Evolutionary conservation across 2,113 vertebrate species (phyloP), one percentile per base, ranked within the genome.

Genomic region (Rhynchomys soricoides): DNA sequence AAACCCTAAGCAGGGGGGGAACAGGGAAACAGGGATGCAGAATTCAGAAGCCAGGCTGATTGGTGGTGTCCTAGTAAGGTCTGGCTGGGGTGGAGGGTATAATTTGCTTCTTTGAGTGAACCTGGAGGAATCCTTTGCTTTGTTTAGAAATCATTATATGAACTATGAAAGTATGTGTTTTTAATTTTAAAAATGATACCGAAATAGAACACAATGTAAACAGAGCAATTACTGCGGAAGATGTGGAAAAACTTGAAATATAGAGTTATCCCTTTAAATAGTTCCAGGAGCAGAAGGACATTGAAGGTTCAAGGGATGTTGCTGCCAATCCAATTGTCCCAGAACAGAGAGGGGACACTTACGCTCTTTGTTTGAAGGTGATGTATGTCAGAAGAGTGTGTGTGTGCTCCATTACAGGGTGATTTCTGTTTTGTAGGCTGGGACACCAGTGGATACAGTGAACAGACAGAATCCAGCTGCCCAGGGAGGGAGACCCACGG

Each of bases 61-160:
- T 91, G 34, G 43, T 4, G 0, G 52, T 70, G 64, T 71, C 66
- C 64, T 71, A 22, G 48, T 91, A 75, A 79, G 64, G 45, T 78
- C 77, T 94, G 95, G 22, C 77, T 94, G 95, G 13, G 55, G 87
- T 82, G 43, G 90, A 90, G 64, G 57, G 71, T 95, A 2, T 29
- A 15, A n/a, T 50, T 94, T 93, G 86, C 52, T 85, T 95, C 78
- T 94, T 90, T 40, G 1, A 81, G 87, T n/a, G 50, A 87, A 68
- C 79, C 86, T 93, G 74, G 83, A 77, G 79, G 59, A 40, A n/a
- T 95, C 73, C 93, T 93, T 66, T 70, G 73, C 90, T 95, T 48
- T 90, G 88, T 94, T 96, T 97, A 95, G 95, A 95, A 90, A 73
- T n/a, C 59, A 78, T 95, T 96, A n/a, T 95, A 93, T 93, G 62